Base-by-base conservation (phyloP, 2,113 vertebrate species). In the Odontesthes bonariensis region DNA sequence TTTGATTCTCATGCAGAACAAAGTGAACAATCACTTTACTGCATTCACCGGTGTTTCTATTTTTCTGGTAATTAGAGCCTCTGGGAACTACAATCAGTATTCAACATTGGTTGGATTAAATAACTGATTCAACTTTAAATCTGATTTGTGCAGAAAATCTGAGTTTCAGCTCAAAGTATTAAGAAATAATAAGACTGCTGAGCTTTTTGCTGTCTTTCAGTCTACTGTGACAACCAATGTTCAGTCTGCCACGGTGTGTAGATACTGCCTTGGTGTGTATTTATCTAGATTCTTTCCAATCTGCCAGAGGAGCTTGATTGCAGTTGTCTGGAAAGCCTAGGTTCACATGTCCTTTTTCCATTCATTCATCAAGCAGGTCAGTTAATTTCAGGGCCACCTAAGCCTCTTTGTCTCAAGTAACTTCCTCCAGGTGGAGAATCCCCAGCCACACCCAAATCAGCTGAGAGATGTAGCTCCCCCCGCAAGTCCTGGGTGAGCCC, bases 1-100 rank as follows among this genome's bases (percentile, higher is more conserved):
- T 54, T 55, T 69, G 76, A 23, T 67, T 44, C 44, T 58, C 22
- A 51, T 76, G 53, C 79, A 79, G 76, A 75, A n/a, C 5, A 58
- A 77, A 69, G 19, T 49, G 42, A 84, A 62, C 61, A 74, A 54
- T 47, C 67, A 49, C 67, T 69, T 42, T 7, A 8, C 19, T 46
- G 47, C 38, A 31, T 74, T 52, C 70, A 68, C 68, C 72, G 55
- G 20, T 69, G 62, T 70, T 72, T 67, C 19, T 56, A 19, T 54
- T 69, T 56, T 49, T 52, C 3, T 20, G 11, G 49, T 68, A 22
- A 64, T 32, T 49, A 54, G 13, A 19, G 63, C 31, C 65, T 62
- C n/a, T 23, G 17, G 14, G 47, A 31, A 38, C 56, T 13, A 20
- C 14, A 31, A 40, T 42, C 20, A 46, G 35, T 51, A 33, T 49